Conservation (phyloP, 2,113 vertebrate species). For the Paracanthobrama guichenoti region DNA sequence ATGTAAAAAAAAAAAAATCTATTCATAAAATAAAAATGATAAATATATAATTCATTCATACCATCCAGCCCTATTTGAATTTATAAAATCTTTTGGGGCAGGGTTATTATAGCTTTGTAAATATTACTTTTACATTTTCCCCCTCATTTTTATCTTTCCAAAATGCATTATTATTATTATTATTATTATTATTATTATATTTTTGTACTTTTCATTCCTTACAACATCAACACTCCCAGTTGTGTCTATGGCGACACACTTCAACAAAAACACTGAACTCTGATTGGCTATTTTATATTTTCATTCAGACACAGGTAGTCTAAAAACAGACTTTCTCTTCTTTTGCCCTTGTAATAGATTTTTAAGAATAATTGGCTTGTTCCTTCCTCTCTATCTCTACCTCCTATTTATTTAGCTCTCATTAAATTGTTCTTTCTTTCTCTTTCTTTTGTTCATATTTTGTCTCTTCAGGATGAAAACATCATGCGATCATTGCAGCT, state of each 20-base stretch:
- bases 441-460: conserved; percentile 27
- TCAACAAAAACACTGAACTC: not conserved
- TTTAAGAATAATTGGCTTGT: not conserved
- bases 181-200: not conserved
- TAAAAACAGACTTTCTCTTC: not conserved
- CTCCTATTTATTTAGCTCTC: conserved; percentile 21
- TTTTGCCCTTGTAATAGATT: not conserved
- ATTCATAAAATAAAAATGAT: too few relatives aligned
- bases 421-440: conserved; percentile 26
- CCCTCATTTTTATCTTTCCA: not conserved
- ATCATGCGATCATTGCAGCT: conserved; percentile 97
- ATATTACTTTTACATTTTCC: too few relatives aligned
- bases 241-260: too few relatives aligned
- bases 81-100: too few relatives aligned
- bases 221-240: not conserved
- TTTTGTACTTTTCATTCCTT: not conserved
- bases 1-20: too few relatives aligned
- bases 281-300: not conserved
- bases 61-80: too few relatives aligned
- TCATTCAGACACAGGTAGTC: not conserved
- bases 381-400: not conserved
- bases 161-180: not conserved
- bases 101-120: too few relatives aligned
- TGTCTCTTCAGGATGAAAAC: conserved; percentile 86
- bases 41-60: too few relatives aligned